These are phyloP conservation scores for Leptarthrus brevirostris DNA, from an alignment of 2,888 invertebrate species.

Conservation along the genomic window DNA sequence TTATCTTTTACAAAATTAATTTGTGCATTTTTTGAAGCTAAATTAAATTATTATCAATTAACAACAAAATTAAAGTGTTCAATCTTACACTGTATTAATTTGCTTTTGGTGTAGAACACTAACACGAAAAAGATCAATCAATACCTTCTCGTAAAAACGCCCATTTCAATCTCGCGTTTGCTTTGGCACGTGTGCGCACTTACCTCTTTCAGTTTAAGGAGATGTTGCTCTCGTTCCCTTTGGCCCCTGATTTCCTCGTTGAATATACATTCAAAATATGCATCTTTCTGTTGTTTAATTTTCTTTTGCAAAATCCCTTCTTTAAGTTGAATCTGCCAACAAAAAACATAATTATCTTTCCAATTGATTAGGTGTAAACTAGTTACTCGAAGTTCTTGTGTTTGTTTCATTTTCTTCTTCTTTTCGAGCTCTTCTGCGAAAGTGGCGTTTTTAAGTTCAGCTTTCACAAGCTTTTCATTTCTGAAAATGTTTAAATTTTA, in stretches of 20 bases:
- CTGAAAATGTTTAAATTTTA: too few relatives aligned
- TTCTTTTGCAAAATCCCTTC: conserved; percentile 42
- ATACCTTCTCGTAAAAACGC: too few relatives aligned
- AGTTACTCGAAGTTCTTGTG: conserved; percentile 10
- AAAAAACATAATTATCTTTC: neutral
- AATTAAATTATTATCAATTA: too few relatives aligned
- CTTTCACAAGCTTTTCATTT: conserved; percentile 23
- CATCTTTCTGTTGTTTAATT: conserved; percentile 23
- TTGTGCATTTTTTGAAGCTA: too few relatives aligned
- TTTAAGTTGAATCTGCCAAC: conserved; percentile 26
- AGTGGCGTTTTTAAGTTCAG: conserved; percentile 4
- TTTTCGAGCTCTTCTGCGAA: neutral
- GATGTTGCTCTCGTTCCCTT: conserved; percentile 25
- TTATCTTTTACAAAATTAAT: too few relatives aligned
- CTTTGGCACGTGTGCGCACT: too few relatives aligned
- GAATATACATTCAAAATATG: conserved; percentile 41
- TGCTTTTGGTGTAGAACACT: too few relatives aligned
- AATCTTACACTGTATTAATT: too few relatives aligned
- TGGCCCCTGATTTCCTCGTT: conserved; percentile 38
- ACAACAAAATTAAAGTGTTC: too few relatives aligned
- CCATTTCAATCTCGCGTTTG: too few relatives aligned
- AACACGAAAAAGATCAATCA: too few relatives aligned
- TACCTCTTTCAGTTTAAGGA: too few relatives aligned
- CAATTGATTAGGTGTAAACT: neutral
- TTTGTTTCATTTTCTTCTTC: conserved; percentile 34